Evolutionary conservation across 2,113 vertebrate genomes (phyloP), one percentile per base, ranked within the genome.

Genomic region (Lagopus leucura): DNA sequence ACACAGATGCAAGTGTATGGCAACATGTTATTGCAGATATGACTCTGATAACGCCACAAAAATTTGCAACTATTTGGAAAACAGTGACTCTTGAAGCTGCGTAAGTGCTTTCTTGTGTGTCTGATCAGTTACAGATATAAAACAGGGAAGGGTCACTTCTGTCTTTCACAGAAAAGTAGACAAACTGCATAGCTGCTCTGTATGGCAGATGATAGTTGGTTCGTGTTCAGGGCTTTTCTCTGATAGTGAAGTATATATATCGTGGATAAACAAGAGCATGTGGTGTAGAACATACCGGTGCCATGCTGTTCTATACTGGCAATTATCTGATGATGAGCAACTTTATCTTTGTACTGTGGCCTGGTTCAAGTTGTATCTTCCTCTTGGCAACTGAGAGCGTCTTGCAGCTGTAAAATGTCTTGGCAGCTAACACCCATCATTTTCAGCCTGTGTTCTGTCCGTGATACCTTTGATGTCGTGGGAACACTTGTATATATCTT

Each of bases 401-500:
- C 28, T 5, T 30, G 66, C 54, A 72, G 48, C 52, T 93, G 64
- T 81, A 88, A 89, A 88, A 74, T 36, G 12, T 52, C 82, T 95
- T 95, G 91, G 89, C 95, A 93, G 82, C 72, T 91, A 70, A 94
- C 81, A 89, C 87, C 88, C 75, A 25, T 94, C 75, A 83, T 94
- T 93, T 94, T 89, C 92, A 91, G 89, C 91, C 78, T 92, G 13
- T 80, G 28, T 82, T 92, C 64, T 94, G 78, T 85, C 87, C 45
- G 1, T 75, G 76, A 89, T 91, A 91, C 75, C 94, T 96, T 95
- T 97, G 94, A 95, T 94, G 94, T 95, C 57, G 64, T 96, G 93
- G 91, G 96, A 96, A 95, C 71, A 34, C 66, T 82, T 76, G 18
- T 0, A 69, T 8, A 84, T 8, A 86, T 81, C 82, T 80, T 27